phyloP scores from a whole-genome alignment of 2,113 vertebrate species.

The Sula dactylatra region DNA sequence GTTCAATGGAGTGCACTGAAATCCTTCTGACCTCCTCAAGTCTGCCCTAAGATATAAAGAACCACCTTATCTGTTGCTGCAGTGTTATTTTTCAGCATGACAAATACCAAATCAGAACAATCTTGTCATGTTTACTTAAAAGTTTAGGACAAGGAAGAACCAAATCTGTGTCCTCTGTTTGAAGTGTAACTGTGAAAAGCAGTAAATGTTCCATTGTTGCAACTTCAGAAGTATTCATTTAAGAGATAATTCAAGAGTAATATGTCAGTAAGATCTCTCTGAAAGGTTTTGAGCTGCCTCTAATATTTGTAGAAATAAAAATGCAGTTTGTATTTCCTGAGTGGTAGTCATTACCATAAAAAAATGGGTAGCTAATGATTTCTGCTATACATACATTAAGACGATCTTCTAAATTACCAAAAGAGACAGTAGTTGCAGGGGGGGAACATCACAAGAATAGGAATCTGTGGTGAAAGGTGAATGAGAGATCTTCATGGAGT shows the following conservation, averaged over 20 bases:
- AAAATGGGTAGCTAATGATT: fast-evolving
- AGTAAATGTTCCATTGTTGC: background rate
- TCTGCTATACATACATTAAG: background rate
- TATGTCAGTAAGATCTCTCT: background rate
- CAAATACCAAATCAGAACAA: background rate
- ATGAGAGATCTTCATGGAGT: background rate
- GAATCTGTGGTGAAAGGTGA: background rate
- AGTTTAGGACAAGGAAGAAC: background rate
- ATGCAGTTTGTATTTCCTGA: background rate
- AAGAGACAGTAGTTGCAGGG: background rate
- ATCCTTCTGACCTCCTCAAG: conserved; percentile 38
- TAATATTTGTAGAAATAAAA: background rate
- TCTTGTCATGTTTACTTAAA: background rate
- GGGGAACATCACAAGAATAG: background rate
- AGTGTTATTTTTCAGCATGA: background rate
- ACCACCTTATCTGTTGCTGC: background rate
- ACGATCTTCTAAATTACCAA: background rate
- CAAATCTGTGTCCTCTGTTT: background rate
- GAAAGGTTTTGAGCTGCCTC: background rate
- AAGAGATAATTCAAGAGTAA: background rate
- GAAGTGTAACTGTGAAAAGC: background rate
- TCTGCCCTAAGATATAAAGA: background rate
- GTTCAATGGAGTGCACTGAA: background rate
- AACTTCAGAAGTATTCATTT: background rate
- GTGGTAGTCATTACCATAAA: background rate